Evolutionary conservation across 2,797 vertebrate species (phyloP), one percentile per base, ranked within the genome.

Genomic region (Telmatherina bonti): DNA sequence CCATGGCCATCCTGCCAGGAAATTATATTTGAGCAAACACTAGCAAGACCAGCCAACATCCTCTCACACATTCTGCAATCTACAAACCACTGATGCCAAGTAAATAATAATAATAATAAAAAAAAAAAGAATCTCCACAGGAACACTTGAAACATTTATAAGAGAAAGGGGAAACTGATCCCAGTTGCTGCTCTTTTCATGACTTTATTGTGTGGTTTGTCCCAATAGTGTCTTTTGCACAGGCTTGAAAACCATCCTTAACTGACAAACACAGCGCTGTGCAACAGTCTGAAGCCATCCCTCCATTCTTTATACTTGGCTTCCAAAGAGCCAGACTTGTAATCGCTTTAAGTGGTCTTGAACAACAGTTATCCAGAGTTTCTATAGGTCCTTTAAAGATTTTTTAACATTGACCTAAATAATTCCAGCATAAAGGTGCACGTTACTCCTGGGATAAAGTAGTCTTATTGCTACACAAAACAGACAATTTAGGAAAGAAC

Each of bases 21-120:
- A 82, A 67, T 73, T n/a, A 65, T 62, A 71, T 80, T 72, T 84
- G 67, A 72, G 64, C 59, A 81, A 85, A 79, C 60, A 74, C 62
- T 72, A 62, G 74, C 82, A 81, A 55, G 65, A 57, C 53, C 11
- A 52, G 36, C 64, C 62, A 43, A 65, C 66, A 62, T 58, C 63
- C 61, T 38, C 31, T 49, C 36, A 20, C 41, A 59, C 45, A 67
- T 1, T 54, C 43, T 60, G 7, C 18, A 7, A 69, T 58, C 38
- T 56, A 24, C 72, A 56, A 64, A 54, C 30, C 58, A 20, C 55
- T 15, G 7, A 66, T 24, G 31, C 29, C 3, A 11, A 62, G 27
- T 10, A 24, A 57, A 59, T 15, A 15, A 8, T 9, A 45, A 45
- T 45, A 45, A 3, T 3, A 3, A 31, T 31, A 31, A 31, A 31